phyloP scores from a whole-genome alignment of 2,113 vertebrate species.

The Charadrius vociferus region DNA sequence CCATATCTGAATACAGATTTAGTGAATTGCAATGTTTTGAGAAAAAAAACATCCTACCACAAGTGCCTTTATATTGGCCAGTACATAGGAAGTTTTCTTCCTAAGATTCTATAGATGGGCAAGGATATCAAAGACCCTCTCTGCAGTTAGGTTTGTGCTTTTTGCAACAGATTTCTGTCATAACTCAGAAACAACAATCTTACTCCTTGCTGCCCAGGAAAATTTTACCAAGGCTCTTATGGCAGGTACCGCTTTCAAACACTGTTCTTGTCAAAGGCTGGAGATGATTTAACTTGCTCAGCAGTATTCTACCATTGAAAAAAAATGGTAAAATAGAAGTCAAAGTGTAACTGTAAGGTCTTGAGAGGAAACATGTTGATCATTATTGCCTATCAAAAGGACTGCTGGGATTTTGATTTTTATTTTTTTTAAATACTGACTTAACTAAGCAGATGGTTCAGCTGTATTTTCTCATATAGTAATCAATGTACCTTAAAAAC shows the following conservation, averaged over 20 bases:
- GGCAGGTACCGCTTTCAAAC: not conserved
- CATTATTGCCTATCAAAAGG: not conserved
- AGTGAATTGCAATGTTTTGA: not conserved
- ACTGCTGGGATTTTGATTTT: not conserved
- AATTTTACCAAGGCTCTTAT: not conserved
- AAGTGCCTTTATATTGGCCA: not conserved
- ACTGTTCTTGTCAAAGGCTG: not conserved
- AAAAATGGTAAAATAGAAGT: not conserved
- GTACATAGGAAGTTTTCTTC: not conserved
- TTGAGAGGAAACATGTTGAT: not conserved
- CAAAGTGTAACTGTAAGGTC: not conserved
- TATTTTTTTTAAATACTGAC: not conserved
- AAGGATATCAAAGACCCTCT: not conserved
- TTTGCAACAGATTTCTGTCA: not conserved
- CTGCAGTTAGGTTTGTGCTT: not conserved
- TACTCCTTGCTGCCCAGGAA: not conserved
- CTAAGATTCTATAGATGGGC: not conserved
- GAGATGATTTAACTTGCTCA: not conserved
- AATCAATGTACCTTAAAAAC: not conserved
- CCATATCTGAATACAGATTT: not conserved
- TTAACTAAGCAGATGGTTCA: not conserved
- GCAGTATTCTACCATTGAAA: not conserved
- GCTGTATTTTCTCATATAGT: not conserved
- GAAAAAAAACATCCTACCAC: not conserved
- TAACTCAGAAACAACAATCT: not conserved